Percentiles rank a stretch among this genome's conserved stretches.
Conservation (phyloP, 2,888 invertebrate species). For the Dioctria linearis region DNA sequence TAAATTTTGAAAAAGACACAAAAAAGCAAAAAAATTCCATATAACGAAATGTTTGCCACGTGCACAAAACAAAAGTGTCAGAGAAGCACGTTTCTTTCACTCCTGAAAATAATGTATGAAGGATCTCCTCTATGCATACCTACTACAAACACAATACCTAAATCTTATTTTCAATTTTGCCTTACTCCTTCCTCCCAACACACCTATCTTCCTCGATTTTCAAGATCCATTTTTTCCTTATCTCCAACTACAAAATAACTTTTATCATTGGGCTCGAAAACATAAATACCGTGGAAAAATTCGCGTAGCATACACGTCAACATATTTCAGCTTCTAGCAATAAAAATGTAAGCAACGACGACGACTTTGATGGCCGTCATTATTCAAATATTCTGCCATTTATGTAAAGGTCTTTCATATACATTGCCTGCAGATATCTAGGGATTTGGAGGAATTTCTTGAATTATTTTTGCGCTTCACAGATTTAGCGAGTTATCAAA, state of each 20-base stretch:
- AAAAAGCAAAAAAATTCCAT: too few relatives aligned
- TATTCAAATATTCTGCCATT: too few relatives aligned
- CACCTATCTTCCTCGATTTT: background rate
- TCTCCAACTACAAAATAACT: background rate
- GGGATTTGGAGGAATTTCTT: background rate
- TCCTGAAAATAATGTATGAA: slow-evolving; percentile 14
- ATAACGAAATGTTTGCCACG: too few relatives aligned
- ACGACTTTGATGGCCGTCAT: background rate
- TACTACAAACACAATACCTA: background rate
- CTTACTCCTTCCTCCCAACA: background rate
- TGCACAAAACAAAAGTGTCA: too few relatives aligned
- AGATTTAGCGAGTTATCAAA: slow-evolving; percentile 31
- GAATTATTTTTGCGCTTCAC: slow-evolving; percentile 14
- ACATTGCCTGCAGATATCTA: background rate
- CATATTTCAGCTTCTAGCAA: slow-evolving; percentile 33
- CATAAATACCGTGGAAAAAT: slow-evolving; percentile 28
- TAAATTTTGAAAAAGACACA: too few relatives aligned
- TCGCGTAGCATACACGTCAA: slow-evolving; percentile 25
- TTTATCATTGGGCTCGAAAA: background rate
- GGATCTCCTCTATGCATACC: background rate
- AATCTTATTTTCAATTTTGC: background rate
- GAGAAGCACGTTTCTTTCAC: too few relatives aligned
- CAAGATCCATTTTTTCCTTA: background rate
- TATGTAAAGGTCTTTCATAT: background rate
- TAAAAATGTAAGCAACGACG: slow-evolving; percentile 10